Evolutionary conservation across 2,888 invertebrate species (phyloP).

Genomic region (Agrochola lota): DNA sequence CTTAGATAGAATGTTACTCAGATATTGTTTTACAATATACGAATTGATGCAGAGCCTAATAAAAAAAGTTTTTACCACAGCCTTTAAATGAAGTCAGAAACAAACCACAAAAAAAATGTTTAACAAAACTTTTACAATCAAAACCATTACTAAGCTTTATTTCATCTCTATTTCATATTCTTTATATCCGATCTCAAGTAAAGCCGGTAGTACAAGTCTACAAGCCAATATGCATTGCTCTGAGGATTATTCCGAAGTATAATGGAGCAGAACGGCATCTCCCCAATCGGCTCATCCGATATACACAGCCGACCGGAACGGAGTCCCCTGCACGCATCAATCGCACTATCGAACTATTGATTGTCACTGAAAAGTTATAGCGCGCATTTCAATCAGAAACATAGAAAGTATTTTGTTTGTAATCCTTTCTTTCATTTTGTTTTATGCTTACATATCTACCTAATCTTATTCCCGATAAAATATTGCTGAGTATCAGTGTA

Average conservation of each 20-base stretch:
- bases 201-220: constrained; percentile 48
- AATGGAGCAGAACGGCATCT: constrained; percentile 87
- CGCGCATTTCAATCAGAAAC: constrained; percentile 72
- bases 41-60: not conserved
- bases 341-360: constrained; percentile 86
- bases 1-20: not conserved
- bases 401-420: constrained; percentile 15
- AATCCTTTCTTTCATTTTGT: constrained; percentile 5
- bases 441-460: too few species aligned
- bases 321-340: constrained; percentile 83
- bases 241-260: constrained; percentile 82
- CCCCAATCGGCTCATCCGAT: constrained; percentile 87
- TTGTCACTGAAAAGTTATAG: constrained; percentile 78
- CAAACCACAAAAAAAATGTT: not conserved
- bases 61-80: not conserved
- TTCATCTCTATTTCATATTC: constrained; percentile 15
- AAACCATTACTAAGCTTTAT: constrained; percentile 4
- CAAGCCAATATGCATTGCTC: constrained; percentile 65
- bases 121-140: not conserved
- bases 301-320: constrained; percentile 88
- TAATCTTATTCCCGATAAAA: too few species aligned
- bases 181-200: constrained; percentile 46
- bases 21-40: not conserved
- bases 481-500: not conserved
- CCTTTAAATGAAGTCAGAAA: not conserved